Conservation (phyloP, 1,140 invertebrate species). For the Chironomus tepperi region DNA sequence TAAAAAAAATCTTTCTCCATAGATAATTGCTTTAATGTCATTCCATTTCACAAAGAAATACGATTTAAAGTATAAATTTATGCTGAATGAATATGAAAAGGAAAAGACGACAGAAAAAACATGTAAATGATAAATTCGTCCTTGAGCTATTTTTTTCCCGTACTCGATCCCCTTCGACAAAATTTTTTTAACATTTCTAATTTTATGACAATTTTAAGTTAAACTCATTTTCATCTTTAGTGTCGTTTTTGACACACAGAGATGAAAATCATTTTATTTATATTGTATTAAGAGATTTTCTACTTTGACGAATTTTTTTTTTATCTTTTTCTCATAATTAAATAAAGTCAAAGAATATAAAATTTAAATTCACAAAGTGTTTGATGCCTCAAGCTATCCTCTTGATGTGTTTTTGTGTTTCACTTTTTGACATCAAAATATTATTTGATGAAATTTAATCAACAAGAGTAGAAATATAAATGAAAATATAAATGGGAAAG, state of each 20-base stretch:
- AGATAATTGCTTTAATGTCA: not conserved
- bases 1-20: too few relatives aligned
- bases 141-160: conserved; percentile 2
- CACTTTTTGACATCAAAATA: conserved; percentile 8
- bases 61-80: not conserved
- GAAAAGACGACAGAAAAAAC: too few relatives aligned
- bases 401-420: not conserved
- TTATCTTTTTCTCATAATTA: not conserved
- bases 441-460: not conserved
- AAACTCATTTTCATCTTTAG: conserved; percentile 7
- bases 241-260: conserved; percentile 1
- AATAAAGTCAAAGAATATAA: conserved; percentile 1
- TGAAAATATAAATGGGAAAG: too few relatives aligned
- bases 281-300: too few relatives aligned
- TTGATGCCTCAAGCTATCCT: not conserved
- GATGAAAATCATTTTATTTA: not conserved
- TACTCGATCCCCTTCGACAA: not conserved
- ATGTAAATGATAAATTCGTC: not conserved
- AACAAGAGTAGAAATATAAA: not conserved
- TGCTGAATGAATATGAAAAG: not conserved
- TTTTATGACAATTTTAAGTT: not conserved
- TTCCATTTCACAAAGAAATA: not conserved
- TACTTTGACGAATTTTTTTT: not conserved
- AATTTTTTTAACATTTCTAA: too few relatives aligned
- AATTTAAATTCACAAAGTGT: conserved; percentile 14